A percentile compares a stretch with the other conserved stretches of the same genome.
phyloP scores from a whole-genome alignment of 1,140 invertebrate genomes.

The Dufourea novaeangliae region DNA sequence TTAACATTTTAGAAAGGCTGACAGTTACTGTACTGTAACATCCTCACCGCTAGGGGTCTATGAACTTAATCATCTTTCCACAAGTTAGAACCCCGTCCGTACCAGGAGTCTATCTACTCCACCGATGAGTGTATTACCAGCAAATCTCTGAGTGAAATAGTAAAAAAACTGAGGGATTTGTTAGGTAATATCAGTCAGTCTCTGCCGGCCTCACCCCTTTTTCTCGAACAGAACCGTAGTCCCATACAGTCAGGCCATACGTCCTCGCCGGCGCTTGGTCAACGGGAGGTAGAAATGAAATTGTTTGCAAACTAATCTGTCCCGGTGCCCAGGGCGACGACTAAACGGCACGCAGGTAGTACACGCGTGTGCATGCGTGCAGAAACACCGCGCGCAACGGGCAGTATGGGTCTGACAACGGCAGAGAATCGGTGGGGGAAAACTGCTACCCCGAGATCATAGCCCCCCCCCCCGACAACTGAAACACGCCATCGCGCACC shows the following conservation, averaged over 20 bases:
- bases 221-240: neutral
- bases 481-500: constrained; percentile 37
- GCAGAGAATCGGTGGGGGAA: constrained; percentile 55
- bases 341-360: constrained; percentile 23
- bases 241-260: neutral
- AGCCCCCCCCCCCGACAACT: constrained; percentile 32
- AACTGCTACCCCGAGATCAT: constrained; percentile 61
- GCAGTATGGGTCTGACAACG: constrained; percentile 46
- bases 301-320: constrained; percentile 67
- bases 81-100: no score
- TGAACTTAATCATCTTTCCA: no score
- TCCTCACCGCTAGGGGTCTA: no score
- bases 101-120: no score
- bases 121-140: no score
- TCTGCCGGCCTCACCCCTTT: neutral
- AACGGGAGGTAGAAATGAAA: constrained; percentile 62
- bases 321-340: constrained; percentile 50
- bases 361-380: neutral
- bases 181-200: neutral
- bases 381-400: neutral
- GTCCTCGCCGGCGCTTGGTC: constrained; percentile 21
- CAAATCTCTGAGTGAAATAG: no score
- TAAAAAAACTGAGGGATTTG: no score
- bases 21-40: no score
- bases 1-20: no score